Evolutionary conservation across 2,888 invertebrate genomes (phyloP).

Genomic region (Xanthia togata): DNA sequence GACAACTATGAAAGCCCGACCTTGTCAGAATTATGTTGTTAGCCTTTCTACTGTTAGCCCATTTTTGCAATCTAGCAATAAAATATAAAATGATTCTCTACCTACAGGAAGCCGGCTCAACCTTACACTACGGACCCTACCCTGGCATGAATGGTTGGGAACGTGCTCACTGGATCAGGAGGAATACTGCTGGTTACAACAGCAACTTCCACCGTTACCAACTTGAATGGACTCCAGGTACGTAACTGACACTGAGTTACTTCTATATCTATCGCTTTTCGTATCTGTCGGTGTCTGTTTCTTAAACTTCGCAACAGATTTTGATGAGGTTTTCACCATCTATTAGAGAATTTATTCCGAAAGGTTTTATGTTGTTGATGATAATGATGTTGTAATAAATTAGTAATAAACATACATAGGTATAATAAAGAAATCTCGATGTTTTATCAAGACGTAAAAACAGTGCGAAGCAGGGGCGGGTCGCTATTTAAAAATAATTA

Average conservation of each 20-base stretch:
- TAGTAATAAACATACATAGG: too few relatives aligned
- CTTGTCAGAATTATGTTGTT: not conserved
- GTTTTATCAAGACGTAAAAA: not conserved
- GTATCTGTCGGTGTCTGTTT: not conserved
- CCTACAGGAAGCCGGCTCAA: slow-evolving; percentile 89
- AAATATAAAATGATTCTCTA: not conserved
- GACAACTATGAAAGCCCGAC: not conserved
- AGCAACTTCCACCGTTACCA: slow-evolving; percentile 92
- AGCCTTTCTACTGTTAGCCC: too few relatives aligned
- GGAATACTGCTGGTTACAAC: slow-evolving; percentile 85
- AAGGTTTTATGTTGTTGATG: too few relatives aligned
- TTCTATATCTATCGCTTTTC: not conserved
- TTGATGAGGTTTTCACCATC: too few relatives aligned
- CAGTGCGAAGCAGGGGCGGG: too few relatives aligned
- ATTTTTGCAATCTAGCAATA: not conserved
- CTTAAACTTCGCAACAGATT: too few relatives aligned
- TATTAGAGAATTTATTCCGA: too few relatives aligned
- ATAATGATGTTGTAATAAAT: too few relatives aligned
- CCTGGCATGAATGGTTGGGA: slow-evolving; percentile 88
- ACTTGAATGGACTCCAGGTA: slow-evolving; percentile 92
- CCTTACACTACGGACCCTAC: slow-evolving; percentile 93
- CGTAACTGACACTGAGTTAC: not conserved
- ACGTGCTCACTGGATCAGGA: slow-evolving; percentile 86
- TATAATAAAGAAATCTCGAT: not conserved
- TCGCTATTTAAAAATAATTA: too few relatives aligned